A percentile compares a stretch with the other conserved stretches of the same genome.
phyloP scores from a whole-genome alignment of 2,888 invertebrate species.

The Ptycholaimellus sp. region DNA sequence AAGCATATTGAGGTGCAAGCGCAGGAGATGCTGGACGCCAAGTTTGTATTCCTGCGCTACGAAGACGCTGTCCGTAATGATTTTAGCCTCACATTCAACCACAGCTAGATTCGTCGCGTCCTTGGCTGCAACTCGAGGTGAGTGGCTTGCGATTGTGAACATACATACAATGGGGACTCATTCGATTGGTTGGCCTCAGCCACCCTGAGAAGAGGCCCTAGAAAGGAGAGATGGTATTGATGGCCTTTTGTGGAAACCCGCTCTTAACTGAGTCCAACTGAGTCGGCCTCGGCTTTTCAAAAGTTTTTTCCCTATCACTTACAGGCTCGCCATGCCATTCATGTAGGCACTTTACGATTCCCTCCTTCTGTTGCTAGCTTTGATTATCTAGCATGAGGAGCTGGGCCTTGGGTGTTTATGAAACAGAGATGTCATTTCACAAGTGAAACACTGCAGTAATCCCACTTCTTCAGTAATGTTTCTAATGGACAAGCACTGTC shows the following conservation, averaged over 20 bases:
- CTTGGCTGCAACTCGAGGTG: constrained; percentile 41
- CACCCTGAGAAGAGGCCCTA: too few relatives aligned
- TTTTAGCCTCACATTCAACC: too few relatives aligned
- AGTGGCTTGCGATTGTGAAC: constrained; percentile 90
- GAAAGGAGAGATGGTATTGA: neutral
- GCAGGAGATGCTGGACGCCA: constrained; percentile 63
- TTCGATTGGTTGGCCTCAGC: constrained; percentile 55
- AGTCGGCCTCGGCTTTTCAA: constrained; percentile 78
- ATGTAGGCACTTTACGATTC: constrained; percentile 81
- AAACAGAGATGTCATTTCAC: too few relatives aligned
- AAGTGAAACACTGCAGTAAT: too few relatives aligned
- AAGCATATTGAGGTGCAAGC: too few relatives aligned
- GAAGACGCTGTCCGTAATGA: constrained; percentile 51
- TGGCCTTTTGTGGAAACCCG: constrained; percentile 77
- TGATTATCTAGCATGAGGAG: too few relatives aligned
- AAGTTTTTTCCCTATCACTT: constrained; percentile 64
- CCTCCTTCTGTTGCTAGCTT: too few relatives aligned
- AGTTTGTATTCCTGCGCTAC: constrained; percentile 75
- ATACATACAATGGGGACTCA: constrained; percentile 52
- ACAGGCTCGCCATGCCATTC: constrained; percentile 60
- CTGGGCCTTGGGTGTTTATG: too few relatives aligned
- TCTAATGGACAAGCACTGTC: too few relatives aligned
- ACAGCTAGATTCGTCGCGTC: neutral
- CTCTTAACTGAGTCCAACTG: constrained; percentile 58
- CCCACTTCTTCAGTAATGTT: too few relatives aligned